phyloP scores from a whole-genome alignment of 2,888 invertebrate genomes.

The Schizotus pectinicornis region DNA sequence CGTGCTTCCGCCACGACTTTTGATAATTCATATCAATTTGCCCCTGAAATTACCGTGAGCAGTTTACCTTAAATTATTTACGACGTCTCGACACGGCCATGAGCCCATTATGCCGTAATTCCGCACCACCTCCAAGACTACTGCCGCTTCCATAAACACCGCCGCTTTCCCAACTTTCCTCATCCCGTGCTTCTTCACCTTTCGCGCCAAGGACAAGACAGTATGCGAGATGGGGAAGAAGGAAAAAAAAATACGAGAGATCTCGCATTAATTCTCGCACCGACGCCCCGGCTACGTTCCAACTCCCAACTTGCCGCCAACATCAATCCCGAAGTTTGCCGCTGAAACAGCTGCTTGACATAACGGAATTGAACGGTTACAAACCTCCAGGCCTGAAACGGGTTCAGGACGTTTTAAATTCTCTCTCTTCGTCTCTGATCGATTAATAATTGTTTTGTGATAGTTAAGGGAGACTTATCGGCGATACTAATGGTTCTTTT shows the following conservation, averaged over 20 bases:
- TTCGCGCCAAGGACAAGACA: no score
- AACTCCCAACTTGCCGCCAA: background rate
- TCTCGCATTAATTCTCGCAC: no score
- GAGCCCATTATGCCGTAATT: background rate
- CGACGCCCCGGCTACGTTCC: no score
- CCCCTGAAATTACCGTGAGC: background rate
- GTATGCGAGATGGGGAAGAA: no score
- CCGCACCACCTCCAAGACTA: background rate
- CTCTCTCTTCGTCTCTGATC: background rate
- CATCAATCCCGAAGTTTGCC: background rate
- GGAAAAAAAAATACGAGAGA: no score
- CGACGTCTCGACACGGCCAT: background rate
- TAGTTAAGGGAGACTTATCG: no score
- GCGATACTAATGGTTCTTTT: no score
- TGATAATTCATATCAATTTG: constrained; percentile 4
- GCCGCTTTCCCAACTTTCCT: no score
- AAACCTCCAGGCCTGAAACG: background rate
- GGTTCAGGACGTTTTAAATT: no score
- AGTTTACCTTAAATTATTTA: background rate
- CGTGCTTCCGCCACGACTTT: background rate
- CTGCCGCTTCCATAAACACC: no score
- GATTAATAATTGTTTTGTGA: background rate
- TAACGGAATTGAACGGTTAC: background rate
- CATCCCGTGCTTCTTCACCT: no score
- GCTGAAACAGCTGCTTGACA: background rate